Conservation (phyloP, 1,140 invertebrate species). For the Drosophila nigrodunni region DNA sequence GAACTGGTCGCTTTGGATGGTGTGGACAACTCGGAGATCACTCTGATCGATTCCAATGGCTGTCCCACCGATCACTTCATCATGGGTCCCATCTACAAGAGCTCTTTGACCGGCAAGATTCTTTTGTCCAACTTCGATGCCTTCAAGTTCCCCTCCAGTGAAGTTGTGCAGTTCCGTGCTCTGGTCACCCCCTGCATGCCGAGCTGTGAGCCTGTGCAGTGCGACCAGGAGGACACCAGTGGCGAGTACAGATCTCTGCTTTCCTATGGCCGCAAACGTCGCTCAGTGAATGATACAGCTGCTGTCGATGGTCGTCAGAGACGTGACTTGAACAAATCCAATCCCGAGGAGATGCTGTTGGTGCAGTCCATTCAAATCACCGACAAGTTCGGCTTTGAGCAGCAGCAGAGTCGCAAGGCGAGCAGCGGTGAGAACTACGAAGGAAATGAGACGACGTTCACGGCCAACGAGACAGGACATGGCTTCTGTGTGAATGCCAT, state of each 20-base stretch:
- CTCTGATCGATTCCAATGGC: constrained; percentile 95
- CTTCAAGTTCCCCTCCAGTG: constrained; percentile 97
- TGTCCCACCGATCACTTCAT: constrained; percentile 97
- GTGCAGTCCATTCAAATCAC: constrained; percentile 96
- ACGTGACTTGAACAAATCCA: constrained; percentile 36
- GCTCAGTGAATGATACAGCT: constrained; percentile 18
- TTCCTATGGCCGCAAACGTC: constrained; percentile 88
- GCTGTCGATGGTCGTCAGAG: constrained; percentile 1
- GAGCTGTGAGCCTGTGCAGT: constrained; percentile 95
- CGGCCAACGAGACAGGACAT: constrained; percentile 85
- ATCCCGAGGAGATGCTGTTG: constrained; percentile 91
- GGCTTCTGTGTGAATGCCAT: constrained; percentile 90
- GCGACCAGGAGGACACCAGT: constrained; percentile 91
- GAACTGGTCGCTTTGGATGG: constrained; percentile 97
- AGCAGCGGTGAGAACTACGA: constrained; percentile 46
- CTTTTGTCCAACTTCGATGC: constrained; percentile 97
- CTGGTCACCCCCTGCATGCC: constrained; percentile 97
- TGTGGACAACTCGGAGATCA: constrained; percentile 95
- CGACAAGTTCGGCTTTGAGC: constrained; percentile 94
- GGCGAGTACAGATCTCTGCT: constrained; percentile 91
- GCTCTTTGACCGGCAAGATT: constrained; percentile 91
- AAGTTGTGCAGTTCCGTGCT: constrained; percentile 97
- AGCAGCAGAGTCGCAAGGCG: constrained; percentile 76
- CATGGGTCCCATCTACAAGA: constrained; percentile 95
- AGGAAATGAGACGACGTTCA: constrained; percentile 87